phyloP scores from a whole-genome alignment of 2,113 vertebrate species.

The Mellivora capensis region DNA sequence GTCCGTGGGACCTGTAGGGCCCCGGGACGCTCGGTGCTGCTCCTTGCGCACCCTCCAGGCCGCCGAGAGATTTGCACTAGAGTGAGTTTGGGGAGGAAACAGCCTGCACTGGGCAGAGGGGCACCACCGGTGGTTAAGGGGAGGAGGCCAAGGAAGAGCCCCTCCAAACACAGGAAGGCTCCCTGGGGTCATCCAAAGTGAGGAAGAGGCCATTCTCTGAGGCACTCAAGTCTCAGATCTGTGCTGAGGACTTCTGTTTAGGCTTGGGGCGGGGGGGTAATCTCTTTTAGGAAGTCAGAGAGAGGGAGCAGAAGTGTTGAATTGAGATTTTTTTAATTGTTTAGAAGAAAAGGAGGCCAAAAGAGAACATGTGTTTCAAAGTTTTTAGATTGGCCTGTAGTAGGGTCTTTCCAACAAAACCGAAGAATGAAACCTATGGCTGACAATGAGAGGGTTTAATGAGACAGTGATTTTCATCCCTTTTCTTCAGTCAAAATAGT shows the following conservation, averaged over 20 bases:
- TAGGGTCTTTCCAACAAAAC: neutral
- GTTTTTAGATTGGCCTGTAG: neutral
- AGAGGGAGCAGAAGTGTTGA: too few species aligned
- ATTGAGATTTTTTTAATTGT: neutral
- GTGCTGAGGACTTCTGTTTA: neutral
- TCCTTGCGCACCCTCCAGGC: neutral
- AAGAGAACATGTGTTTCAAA: neutral
- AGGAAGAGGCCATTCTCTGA: fast-evolving
- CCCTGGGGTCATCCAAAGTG: neutral
- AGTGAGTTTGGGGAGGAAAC: neutral
- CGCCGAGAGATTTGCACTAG: fast-evolving
- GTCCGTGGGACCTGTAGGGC: fast-evolving
- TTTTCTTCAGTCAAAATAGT: neutral
- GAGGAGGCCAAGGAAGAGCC: too few species aligned
- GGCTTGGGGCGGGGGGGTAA: neutral
- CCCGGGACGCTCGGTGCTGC: neutral
- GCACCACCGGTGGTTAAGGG: fast-evolving
- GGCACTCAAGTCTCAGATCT: neutral
- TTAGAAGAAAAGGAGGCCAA: neutral
- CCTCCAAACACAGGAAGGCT: neutral
- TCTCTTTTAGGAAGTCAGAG: too few species aligned
- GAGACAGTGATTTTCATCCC: neutral
- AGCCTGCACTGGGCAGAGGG: fast-evolving
- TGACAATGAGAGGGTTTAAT: neutral
- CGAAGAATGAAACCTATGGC: neutral